These are phyloP conservation scores for Phylloscopus trochilus DNA, from an alignment of 2,113 vertebrate species.

Conservation along the genomic window DNA sequence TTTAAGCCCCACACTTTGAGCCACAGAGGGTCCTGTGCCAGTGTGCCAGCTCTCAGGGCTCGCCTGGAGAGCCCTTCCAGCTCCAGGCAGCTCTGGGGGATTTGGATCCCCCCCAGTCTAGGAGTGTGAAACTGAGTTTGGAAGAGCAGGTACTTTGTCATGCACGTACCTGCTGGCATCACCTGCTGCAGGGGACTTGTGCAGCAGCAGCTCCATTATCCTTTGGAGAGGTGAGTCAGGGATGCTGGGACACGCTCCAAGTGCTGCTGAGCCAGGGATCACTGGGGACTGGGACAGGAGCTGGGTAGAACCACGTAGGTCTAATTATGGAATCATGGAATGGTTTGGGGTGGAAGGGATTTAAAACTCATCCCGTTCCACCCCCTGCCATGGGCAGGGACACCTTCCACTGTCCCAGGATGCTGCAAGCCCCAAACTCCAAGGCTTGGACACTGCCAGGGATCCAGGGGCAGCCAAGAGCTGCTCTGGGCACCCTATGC, in stretches of 20 bases:
- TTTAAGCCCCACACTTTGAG: background rate
- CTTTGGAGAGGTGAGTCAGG: background rate
- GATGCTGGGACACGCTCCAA: rapidly evolving
- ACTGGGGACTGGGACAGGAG: rapidly evolving
- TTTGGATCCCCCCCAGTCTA: background rate
- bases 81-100: background rate
- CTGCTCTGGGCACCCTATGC: background rate
- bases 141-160: background rate
- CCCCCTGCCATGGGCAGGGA: background rate
- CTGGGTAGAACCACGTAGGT: rapidly evolving
- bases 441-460: rapidly evolving
- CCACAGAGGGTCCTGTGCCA: background rate
- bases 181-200: background rate
- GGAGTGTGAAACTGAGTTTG: background rate
- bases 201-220: background rate
- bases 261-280: background rate
- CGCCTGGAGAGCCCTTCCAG: background rate
- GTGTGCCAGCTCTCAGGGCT: background rate
- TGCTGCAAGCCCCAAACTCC: background rate
- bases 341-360: background rate
- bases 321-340: background rate
- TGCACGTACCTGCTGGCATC: background rate
- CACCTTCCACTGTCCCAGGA: background rate
- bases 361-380: background rate
- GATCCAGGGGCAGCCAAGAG: background rate